These are phyloP conservation scores for Coryphaenoides rupestris DNA, from an alignment of 2,113 vertebrate species.

Conservation along the genomic window DNA sequence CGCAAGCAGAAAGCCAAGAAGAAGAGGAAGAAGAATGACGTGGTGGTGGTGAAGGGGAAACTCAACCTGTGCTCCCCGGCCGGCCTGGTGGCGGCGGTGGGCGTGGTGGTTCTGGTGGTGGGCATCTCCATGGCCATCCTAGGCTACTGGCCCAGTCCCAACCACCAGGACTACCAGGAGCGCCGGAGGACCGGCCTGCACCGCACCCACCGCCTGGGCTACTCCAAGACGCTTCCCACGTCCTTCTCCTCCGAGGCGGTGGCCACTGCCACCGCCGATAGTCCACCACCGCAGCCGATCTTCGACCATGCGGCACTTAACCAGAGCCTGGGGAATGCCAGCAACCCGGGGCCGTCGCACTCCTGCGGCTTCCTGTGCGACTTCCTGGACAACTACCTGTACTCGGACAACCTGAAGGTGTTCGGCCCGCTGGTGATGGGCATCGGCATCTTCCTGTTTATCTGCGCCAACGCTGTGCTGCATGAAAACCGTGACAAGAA, in stretches of 20 bases:
- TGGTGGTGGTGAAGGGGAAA: slow-evolving; percentile 96
- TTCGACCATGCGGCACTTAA: slow-evolving; percentile 14
- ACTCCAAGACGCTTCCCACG: slow-evolving; percentile 40
- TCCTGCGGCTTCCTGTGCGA: slow-evolving; percentile 77
- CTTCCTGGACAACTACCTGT: slow-evolving; percentile 84
- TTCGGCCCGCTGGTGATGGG: slow-evolving; percentile 97
- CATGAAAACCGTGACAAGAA: slow-evolving; percentile 97
- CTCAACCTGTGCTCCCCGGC: slow-evolving; percentile 92
- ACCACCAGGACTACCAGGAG: slow-evolving; percentile 67
- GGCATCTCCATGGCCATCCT: slow-evolving; percentile 91
- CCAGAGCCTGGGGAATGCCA: slow-evolving; percentile 53
- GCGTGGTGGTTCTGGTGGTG: slow-evolving; percentile 85
- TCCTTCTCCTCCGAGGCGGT: slow-evolving; percentile 44
- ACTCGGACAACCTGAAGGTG: slow-evolving; percentile 96
- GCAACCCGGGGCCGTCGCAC: slow-evolving; percentile 24
- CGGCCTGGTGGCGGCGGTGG: slow-evolving; percentile 85
- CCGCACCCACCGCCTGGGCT: slow-evolving; percentile 46
- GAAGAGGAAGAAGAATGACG: slow-evolving; percentile 93
- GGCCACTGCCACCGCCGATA: no score
- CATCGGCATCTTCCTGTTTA: slow-evolving; percentile 98
- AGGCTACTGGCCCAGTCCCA: slow-evolving; percentile 92
- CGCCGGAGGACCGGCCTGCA: slow-evolving; percentile 45
- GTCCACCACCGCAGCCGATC: no score
- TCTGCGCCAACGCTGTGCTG: slow-evolving; percentile 95
- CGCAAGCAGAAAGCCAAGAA: slow-evolving; percentile 87